Percentiles rank a stretch among this genome's conserved stretches.
phyloP scores from a whole-genome alignment of 2,888 invertebrate genomes.

The Noctua comes region DNA sequence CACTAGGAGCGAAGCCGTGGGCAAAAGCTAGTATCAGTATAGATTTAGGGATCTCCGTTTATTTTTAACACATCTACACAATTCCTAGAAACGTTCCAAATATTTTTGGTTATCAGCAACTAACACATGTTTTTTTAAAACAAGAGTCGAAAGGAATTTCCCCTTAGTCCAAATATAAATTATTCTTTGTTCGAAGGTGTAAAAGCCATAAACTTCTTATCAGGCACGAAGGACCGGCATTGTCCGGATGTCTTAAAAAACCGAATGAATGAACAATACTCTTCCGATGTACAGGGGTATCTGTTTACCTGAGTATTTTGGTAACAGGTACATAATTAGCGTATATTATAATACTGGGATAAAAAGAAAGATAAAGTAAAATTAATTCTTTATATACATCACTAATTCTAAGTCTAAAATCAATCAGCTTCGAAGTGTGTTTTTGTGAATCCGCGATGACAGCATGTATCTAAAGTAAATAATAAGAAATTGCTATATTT shows the following conservation, averaged over 20 bases:
- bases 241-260: slow-evolving; percentile 64
- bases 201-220: slow-evolving; percentile 70
- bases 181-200: slow-evolving; percentile 71
- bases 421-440: neutral
- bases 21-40: neutral
- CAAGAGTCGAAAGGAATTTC: slow-evolving; percentile 57
- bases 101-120: slow-evolving; percentile 47
- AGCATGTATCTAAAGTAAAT: neutral
- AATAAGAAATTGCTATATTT: neutral
- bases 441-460: neutral
- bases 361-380: neutral
- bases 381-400: neutral
- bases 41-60: neutral
- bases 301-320: slow-evolving; percentile 32
- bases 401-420: neutral
- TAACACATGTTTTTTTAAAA: slow-evolving; percentile 59
- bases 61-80: slow-evolving; percentile 1
- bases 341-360: slow-evolving; percentile 1
- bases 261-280: slow-evolving; percentile 52
- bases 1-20: too few species aligned
- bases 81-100: slow-evolving; percentile 35
- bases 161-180: slow-evolving; percentile 50
- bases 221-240: slow-evolving; percentile 30
- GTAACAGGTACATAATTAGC: slow-evolving; percentile 14
- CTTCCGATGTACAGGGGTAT: slow-evolving; percentile 35